A percentile compares a stretch with the other conserved stretches of the same genome.
Conservation (phyloP, 92 coral and sea anemone genomes). For the Umimayanthus kanabou region DNA sequence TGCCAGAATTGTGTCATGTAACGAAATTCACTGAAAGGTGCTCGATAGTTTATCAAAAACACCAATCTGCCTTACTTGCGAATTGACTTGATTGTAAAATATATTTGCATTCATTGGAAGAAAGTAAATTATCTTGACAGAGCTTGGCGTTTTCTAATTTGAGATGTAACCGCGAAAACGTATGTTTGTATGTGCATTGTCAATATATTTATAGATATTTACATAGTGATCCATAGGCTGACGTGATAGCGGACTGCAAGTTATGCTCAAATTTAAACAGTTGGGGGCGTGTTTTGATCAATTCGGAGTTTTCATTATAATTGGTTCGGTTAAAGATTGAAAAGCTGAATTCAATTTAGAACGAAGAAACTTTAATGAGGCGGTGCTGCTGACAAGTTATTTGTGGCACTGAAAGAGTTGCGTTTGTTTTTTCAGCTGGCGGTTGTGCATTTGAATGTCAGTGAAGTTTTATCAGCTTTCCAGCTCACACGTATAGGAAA, state of each 20-base stretch:
- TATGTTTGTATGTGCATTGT: no score
- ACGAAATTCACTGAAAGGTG: not conserved
- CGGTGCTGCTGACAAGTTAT: not conserved
- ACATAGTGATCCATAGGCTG: not conserved
- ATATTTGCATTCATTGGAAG: not conserved
- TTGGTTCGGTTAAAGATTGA: not conserved
- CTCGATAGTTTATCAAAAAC: not conserved
- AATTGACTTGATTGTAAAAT: not conserved
- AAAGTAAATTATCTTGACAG: not conserved
- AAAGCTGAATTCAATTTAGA: not conserved
- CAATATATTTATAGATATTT: no score
- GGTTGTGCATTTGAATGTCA: conserved; percentile 1
- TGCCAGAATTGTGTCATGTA: not conserved
- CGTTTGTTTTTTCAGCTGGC: not conserved
- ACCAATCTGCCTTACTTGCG: no score
- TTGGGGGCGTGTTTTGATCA: not conserved
- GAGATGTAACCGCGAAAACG: not conserved
- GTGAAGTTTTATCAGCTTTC: not conserved
- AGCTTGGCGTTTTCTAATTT: not conserved
- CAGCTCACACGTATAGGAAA: not conserved
- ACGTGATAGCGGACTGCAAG: not conserved
- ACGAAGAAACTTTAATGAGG: not conserved
- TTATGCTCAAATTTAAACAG: not conserved
- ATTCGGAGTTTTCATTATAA: not conserved
- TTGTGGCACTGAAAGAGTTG: not conserved